These are phyloP conservation scores for Ochropleura plecta DNA, from an alignment of 2,888 invertebrate species.

Conservation along the genomic window DNA sequence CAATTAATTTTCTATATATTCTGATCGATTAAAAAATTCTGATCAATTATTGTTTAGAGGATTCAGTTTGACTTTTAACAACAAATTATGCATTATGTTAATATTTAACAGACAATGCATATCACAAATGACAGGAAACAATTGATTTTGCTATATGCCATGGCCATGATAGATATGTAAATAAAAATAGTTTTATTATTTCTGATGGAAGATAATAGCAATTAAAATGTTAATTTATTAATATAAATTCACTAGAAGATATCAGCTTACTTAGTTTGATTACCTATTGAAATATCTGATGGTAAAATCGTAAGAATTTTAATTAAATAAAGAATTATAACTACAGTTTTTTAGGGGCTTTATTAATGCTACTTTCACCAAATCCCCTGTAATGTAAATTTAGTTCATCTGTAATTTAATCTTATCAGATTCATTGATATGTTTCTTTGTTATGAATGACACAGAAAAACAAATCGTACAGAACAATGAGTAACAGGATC, in stretches of 20 bases:
- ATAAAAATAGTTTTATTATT: neutral
- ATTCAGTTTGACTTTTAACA: neutral
- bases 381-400: constrained; percentile 25
- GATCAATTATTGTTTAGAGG: neutral
- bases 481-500: constrained; percentile 63
- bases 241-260: neutral
- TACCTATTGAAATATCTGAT: constrained; percentile 1
- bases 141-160: neutral
- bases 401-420: constrained; percentile 27
- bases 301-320: constrained; percentile 15
- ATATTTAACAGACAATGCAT: neutral
- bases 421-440: constrained; percentile 17
- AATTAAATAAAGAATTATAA: constrained; percentile 11
- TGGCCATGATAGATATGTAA: neutral
- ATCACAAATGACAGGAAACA: constrained; percentile 15
- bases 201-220: neutral
- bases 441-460: constrained; percentile 56
- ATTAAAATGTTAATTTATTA: neutral
- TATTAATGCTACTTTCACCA: constrained; percentile 60
- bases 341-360: constrained; percentile 17
- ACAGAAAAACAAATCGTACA: constrained; percentile 43
- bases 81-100: neutral
- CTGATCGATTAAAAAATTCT: neutral
- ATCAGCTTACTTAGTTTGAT: neutral
- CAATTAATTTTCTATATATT: neutral